Conservation (phyloP, 2,888 invertebrate genomes). For the Notodonta ziczac region DNA sequence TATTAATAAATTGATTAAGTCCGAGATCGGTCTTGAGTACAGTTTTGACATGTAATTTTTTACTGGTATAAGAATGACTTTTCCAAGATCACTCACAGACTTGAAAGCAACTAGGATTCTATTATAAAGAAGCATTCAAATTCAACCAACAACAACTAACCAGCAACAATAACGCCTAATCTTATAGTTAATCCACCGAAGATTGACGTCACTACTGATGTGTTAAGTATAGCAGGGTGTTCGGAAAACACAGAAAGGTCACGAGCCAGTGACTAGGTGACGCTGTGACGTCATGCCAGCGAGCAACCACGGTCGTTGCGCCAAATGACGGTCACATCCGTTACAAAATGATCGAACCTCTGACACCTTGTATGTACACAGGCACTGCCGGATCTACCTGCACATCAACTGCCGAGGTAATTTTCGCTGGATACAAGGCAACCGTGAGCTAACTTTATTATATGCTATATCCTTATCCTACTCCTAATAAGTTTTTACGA, state of each 20-base stretch:
- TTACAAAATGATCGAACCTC: slow-evolving; percentile 37
- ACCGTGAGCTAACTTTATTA: slow-evolving; percentile 21
- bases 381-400: neutral
- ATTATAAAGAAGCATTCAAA: too few relatives aligned
- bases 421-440: slow-evolving; percentile 13
- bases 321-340: slow-evolving; percentile 48
- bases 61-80: too few relatives aligned
- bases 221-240: slow-evolving; percentile 26
- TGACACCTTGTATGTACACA: slow-evolving; percentile 11
- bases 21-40: too few relatives aligned
- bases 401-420: slow-evolving; percentile 15
- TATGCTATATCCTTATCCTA: slow-evolving; percentile 16
- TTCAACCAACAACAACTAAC: neutral
- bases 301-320: slow-evolving; percentile 40
- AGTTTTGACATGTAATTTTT: too few relatives aligned
- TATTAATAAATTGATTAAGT: too few relatives aligned
- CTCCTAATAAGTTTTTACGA: slow-evolving; percentile 8
- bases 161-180: slow-evolving; percentile 17
- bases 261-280: slow-evolving; percentile 32
- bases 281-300: slow-evolving; percentile 37
- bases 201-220: slow-evolving; percentile 28
- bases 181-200: slow-evolving; percentile 24
- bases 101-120: too few relatives aligned
- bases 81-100: too few relatives aligned
- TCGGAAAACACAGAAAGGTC: slow-evolving; percentile 41